Evolutionary conservation across 2,113 vertebrate species (phyloP).

Genomic region (Podarcis raffonei): DNA sequence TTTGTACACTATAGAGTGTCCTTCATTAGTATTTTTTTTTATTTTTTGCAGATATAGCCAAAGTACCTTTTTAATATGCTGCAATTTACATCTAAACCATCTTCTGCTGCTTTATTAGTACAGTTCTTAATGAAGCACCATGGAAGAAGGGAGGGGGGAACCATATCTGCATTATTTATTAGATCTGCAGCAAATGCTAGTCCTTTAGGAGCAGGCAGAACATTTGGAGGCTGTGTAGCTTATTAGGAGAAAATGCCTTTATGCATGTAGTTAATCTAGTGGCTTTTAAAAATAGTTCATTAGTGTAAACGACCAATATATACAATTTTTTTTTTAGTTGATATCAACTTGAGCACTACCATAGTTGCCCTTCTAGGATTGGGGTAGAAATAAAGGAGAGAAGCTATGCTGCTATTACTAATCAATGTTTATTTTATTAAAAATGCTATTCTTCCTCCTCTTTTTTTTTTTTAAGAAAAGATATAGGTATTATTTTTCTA

Average conservation of each 20-base stretch:
- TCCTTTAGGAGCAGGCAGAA: neutral
- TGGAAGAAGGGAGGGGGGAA: neutral
- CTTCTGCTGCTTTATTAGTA: conserved; percentile 9
- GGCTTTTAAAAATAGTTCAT: neutral
- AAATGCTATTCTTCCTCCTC: neutral
- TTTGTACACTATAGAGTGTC: neutral
- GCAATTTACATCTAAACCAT: neutral
- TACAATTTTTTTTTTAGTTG: neutral
- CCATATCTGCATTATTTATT: conserved; percentile 1
- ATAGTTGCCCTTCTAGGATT: neutral
- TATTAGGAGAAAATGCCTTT: neutral
- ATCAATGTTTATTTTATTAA: neutral
- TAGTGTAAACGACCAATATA: neutral
- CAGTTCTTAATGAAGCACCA: neutral
- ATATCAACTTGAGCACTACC: neutral
- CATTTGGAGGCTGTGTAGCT: neutral
- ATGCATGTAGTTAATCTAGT: neutral
- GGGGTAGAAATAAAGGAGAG: neutral
- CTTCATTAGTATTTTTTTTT: neutral
- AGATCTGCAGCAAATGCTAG: neutral
- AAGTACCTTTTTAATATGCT: conserved; percentile 11
- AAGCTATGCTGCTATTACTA: neutral
- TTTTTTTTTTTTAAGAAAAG: neutral
- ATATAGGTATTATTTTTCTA: neutral
- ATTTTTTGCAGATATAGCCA: neutral